Base-by-base conservation (phyloP, 2,888 invertebrate genomes). In the Microchrysa polita region DNA sequence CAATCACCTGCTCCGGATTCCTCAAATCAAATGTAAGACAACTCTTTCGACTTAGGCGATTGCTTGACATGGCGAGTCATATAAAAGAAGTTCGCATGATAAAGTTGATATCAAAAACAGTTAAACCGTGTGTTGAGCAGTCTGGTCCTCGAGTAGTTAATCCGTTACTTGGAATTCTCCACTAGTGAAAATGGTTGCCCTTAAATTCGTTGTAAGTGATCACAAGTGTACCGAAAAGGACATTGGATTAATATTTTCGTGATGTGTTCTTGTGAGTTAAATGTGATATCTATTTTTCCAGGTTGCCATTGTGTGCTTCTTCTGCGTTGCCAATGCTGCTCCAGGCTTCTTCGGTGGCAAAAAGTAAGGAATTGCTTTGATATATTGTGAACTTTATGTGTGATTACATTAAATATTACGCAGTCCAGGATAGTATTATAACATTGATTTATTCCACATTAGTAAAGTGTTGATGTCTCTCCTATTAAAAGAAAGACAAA, bases 221-320 rank as follows among this genome's bases (percentile, higher is more conserved):
- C 10, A 18, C 27, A 63, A 72, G 20, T 63, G 61, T 23, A 2
- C 20, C 12, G 10, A 59, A 61, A 60, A 20, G 40, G 53, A 48
- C 7, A 44, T 34, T 22, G 12, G n/a, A n/a, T n/a, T n/a, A 27
- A n/a, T 53, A 18, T 7, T 53, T 34, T 48, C 48, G 67, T 27
- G n/a, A 14, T 67, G 9, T 65, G 61, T 9, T 18, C 44, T 4
- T 71, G 74, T 74, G 71, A 5, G 27, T 7, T 34, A 12, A 22
- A 40, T 52, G 75, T 74, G 23, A 76, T 73, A 76, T 77, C 72
- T 78, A 40, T 74, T 79, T n/a, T n/a, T 79, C 20, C 78, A 83
- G 83, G 78, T 83, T 74, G 78, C 83, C 77, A 75, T 79, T 23
- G 81, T 81, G 42, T 77, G 74, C 67, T 76, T 83, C 74, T 76